Evolutionary conservation across 2,888 invertebrate species (phyloP).

Genomic region (Sylvicola cinctus): DNA sequence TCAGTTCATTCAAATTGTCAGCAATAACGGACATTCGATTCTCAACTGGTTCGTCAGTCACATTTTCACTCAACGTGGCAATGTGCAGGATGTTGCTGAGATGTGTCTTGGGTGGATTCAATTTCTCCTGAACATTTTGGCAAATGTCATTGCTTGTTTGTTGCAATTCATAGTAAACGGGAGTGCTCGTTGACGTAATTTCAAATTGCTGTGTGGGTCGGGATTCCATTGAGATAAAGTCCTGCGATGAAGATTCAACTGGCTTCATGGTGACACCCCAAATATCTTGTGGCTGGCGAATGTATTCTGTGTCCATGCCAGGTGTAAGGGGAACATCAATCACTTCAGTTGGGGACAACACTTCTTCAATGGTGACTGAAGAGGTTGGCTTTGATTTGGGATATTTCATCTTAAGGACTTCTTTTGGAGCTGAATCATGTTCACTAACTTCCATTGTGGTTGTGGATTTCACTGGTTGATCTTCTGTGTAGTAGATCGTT

Average conservation of each 20-base stretch:
- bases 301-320: constrained; percentile 18
- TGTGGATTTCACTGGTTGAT: neutral
- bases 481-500: constrained; percentile 12
- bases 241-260: constrained; percentile 3
- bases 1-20: constrained; percentile 27
- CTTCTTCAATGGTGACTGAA: constrained; percentile 31
- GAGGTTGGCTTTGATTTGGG: constrained; percentile 20
- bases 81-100: constrained; percentile 40
- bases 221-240: constrained; percentile 5
- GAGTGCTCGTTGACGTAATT: constrained; percentile 4
- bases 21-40: constrained; percentile 35
- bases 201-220: neutral
- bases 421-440: constrained; percentile 5
- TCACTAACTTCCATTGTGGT: neutral
- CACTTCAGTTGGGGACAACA: constrained; percentile 26
- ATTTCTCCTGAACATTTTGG: constrained; percentile 32
- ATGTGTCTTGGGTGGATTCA: constrained; percentile 30
- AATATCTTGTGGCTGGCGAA: constrained; percentile 12
- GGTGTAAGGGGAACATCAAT: constrained; percentile 29
- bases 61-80: constrained; percentile 33
- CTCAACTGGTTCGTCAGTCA: constrained; percentile 31
- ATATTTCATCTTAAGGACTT: constrained; percentile 1
- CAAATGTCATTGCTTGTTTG: constrained; percentile 30
- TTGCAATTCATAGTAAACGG: constrained; percentile 26
- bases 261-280: constrained; percentile 14